Percentiles rank a stretch among this genome's conserved stretches.
Conservation (phyloP, 2,113 vertebrate species). For the Xenopus borealis region DNA sequence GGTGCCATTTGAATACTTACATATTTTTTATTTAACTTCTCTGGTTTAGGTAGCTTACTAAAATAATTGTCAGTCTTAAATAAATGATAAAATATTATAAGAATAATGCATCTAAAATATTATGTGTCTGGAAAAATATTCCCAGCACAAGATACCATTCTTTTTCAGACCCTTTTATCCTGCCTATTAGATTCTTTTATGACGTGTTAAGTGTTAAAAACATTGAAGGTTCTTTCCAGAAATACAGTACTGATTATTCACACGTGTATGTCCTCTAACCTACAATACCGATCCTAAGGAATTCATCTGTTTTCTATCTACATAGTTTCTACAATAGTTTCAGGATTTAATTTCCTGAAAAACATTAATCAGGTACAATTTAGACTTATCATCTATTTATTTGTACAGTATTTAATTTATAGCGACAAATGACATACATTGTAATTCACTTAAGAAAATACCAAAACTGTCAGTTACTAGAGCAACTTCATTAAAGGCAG, state of each 20-base stretch:
- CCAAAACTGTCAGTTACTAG: not conserved
- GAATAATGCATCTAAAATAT: slow-evolving; percentile 11
- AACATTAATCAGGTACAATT: slow-evolving; percentile 60
- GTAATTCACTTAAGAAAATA: not conserved
- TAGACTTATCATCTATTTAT: slow-evolving; percentile 18
- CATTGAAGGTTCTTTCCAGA: slow-evolving; percentile 73
- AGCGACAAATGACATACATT: not conserved
- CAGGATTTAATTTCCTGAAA: slow-evolving; percentile 78
- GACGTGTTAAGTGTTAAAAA: slow-evolving; percentile 81
- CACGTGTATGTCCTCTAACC: slow-evolving; percentile 68
- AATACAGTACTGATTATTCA: slow-evolving; percentile 70
- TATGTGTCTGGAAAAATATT: slow-evolving; percentile 65
- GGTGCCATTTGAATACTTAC: not conserved
- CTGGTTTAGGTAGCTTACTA: slow-evolving; percentile 11
- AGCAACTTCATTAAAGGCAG: not conserved
- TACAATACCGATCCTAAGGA: slow-evolving; percentile 57
- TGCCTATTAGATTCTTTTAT: slow-evolving; percentile 72
- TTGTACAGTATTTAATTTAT: not conserved
- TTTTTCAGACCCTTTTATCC: slow-evolving; percentile 63
- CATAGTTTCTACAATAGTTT: slow-evolving; percentile 58
- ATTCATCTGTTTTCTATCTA: slow-evolving; percentile 78
- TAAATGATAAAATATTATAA: not conserved
- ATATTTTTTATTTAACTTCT: not conserved
- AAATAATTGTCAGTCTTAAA: slow-evolving; percentile 11
- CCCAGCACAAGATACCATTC: slow-evolving; percentile 49